Evolutionary conservation across 2,888 invertebrate genomes (phyloP), one percentile per base, ranked within the genome.

Genomic region (Muscina levida): DNA sequence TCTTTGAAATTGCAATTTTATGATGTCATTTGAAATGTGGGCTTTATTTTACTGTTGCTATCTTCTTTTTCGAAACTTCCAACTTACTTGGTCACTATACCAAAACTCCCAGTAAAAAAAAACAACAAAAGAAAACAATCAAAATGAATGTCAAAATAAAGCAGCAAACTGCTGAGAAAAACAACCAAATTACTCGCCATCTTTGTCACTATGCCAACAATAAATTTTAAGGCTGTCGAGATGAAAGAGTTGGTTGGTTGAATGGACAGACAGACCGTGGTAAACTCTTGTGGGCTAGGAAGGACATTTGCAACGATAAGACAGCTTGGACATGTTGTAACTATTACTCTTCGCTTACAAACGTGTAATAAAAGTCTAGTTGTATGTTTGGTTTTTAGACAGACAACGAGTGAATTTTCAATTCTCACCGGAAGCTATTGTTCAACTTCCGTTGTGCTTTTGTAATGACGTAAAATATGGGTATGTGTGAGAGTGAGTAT

Each of bases 141-240:
- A 57, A 57, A 48, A 48, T 15, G 8, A 31, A 57, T 4, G 31
- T 15, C 62, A 59, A 19, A 59, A 1, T 48, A 6, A 48, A 15
- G 15, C n/a, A 15, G 17, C 48, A 15, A 15, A 17, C 53, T 26
- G 22, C 71, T 56, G 75, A 68, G 39, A 65, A 1, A 48, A 19
- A 31, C 53, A 62, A 67, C 74, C 56, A 71, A 66, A 74, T 77
- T 74, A 73, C 62, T 71, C 39, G 67, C 67, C 71, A 62, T 73
- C 71, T 77, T 62, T 74, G 77, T 77, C 73, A 80, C 68, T 66
- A 66, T 77, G 77, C 70, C 77, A 77, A 70, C 71, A 80, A 77
- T 74, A 81, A 81, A 81, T 77, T 81, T 73, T 73, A 42, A 11
- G 11, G 10, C 19, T 8, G 39, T 5, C 53, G 24, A 24, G 22